These are phyloP conservation scores for Hirundo rustica DNA, from an alignment of 2,797 vertebrate species.

Conservation along the genomic window DNA sequence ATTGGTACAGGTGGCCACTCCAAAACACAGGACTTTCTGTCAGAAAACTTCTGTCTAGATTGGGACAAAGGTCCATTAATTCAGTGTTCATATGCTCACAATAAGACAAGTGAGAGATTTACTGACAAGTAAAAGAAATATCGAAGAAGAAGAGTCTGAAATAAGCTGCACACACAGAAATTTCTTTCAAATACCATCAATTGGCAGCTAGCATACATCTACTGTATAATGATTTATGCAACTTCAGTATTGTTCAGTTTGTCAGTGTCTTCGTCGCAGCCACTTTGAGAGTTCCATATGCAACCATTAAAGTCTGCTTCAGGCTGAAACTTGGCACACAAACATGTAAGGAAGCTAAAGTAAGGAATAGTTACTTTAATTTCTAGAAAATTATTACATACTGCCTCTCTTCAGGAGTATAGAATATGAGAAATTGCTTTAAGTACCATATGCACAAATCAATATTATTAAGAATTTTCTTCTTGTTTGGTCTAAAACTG, in stretches of 20 bases:
- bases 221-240: neutral
- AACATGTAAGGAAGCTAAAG: neutral
- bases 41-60: neutral
- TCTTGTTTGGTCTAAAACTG: conserved; percentile 36
- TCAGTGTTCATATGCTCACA: neutral
- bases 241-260: neutral
- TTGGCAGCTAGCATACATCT: neutral
- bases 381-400: conserved; percentile 23
- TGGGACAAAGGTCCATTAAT: neutral
- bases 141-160: neutral
- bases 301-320: conserved; percentile 33
- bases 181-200: neutral
- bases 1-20: neutral
- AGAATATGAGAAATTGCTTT: neutral
- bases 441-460: neutral
- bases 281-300: neutral
- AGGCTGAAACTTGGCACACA: neutral
- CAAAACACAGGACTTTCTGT: neutral
- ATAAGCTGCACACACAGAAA: neutral
- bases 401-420: neutral
- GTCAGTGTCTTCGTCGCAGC: conserved; percentile 5
- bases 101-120: neutral
- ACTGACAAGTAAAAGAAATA: neutral
- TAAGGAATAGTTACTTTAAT: conserved; percentile 2
- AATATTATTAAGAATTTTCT: neutral